A percentile compares a stretch with the other conserved stretches of the same genome.
phyloP scores from a whole-genome alignment of 2,797 vertebrate species.

The Arnoldichthys spilopterus region DNA sequence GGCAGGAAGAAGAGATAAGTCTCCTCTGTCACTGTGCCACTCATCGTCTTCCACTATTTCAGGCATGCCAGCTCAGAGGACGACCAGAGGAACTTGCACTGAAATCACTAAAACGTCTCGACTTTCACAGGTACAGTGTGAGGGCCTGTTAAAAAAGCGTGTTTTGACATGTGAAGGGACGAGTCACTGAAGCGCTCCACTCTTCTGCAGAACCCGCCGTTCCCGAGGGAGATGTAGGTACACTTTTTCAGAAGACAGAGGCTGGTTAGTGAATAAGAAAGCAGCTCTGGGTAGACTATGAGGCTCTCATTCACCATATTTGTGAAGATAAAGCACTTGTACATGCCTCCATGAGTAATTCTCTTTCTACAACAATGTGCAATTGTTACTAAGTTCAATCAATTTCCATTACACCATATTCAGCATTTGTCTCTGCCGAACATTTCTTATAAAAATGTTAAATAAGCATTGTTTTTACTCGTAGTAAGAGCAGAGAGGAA shows the following conservation, averaged over 20 bases:
- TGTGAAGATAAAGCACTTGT: background rate
- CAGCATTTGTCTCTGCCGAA: background rate
- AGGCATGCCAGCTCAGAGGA: slow-evolving; percentile 26
- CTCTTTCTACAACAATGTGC: slow-evolving; percentile 32
- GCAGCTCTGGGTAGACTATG: slow-evolving; percentile 1
- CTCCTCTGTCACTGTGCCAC: slow-evolving; percentile 8
- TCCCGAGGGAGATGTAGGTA: slow-evolving; percentile 37
- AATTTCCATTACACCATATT: background rate
- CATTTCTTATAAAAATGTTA: background rate
- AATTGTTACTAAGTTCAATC: background rate
- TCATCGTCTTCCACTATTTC: slow-evolving; percentile 18
- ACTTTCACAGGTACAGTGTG: slow-evolving; percentile 38
- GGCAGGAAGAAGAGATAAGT: background rate
- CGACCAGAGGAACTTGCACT: slow-evolving; percentile 37
- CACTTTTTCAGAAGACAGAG: slow-evolving; percentile 49
- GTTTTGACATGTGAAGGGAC: slow-evolving; percentile 49
- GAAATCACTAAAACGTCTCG: slow-evolving; percentile 42
- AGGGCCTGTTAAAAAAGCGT: slow-evolving; percentile 45
- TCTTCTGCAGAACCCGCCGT: slow-evolving; percentile 31
- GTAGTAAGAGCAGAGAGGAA: background rate
- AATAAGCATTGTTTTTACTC: background rate
- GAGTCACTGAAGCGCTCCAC: slow-evolving; percentile 46
- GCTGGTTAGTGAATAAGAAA: slow-evolving; percentile 27
- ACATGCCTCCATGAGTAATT: slow-evolving; percentile 6
- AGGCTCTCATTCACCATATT: background rate